Base-by-base conservation (phyloP, 2,797 vertebrate species). In the Melanotaenia parkinsoni region DNA sequence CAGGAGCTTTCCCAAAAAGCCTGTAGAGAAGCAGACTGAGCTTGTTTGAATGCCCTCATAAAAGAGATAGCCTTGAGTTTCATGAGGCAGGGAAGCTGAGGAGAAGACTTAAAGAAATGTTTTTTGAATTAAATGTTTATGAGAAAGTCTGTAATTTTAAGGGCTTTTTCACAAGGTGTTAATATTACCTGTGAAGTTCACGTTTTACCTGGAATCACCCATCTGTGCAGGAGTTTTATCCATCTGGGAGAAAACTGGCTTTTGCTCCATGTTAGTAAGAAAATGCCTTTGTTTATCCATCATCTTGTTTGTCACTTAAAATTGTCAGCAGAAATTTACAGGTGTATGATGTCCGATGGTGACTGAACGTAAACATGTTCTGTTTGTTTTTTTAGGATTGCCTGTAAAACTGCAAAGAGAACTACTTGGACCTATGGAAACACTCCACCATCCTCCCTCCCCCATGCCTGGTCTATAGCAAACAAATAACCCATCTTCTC, bases 401-500 rank as follows among this genome's bases (percentile, higher is more conserved):
- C 11, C 58, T 22, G 45, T 24, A 53, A 57, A 24, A 54, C 35
- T 68, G 59, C 61, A 40, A 72, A 22, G 66, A 73, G 59, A 83
- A 51, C 63, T 58, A 60, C 60, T 76, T 63, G 72, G 86, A 83
- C 63, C 74, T 70, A 81, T 81, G 83, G 90, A 87, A 80, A 84
- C 86, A 71, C 67, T 74, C 74, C 10, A 45, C 70, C 47, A 53
- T 53, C 70, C 45, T 76, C 77, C 88, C 63, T 69, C 80, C 82
- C 82, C 81, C 73, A 73, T 80, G 77, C 73, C 89, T 86, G 84
- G 83, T 76, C 88, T 82, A 75, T 91, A 93, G 90, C 79, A 63
- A 72, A 74, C 83, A 47, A 78, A 81, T 87, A 78, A 79, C 73
- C 76, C 61, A 1, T 66, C 63, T 74, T 85, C 80, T 63, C 72